Percentiles rank a stretch among this genome's conserved stretches.
These are phyloP conservation scores for Drosophila hydei DNA, from an alignment of 1,140 invertebrate species.

Conservation along the genomic window DNA sequence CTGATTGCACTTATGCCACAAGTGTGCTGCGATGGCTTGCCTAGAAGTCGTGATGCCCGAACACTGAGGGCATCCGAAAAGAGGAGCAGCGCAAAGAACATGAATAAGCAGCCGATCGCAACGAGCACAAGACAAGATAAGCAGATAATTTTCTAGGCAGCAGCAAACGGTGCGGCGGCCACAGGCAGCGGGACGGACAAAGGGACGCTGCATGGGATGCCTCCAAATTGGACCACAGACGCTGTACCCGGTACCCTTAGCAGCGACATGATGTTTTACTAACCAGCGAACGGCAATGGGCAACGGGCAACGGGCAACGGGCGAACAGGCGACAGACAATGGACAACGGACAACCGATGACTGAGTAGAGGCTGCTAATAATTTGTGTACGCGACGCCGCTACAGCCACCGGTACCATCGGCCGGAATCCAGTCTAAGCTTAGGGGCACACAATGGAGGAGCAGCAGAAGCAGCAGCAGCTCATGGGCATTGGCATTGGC, in stretches of 20 bases:
- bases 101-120: constrained; percentile 81
- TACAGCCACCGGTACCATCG: constrained; percentile 23
- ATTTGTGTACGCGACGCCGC: constrained; percentile 73
- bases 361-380: constrained; percentile 67
- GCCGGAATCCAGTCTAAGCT: constrained; percentile 9
- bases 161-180: constrained; percentile 37
- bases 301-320: constrained; percentile 28
- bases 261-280: constrained; percentile 80
- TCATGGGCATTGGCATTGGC: constrained; percentile 7
- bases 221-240: constrained; percentile 80
- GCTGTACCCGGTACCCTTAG: constrained; percentile 73
- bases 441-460: constrained; percentile 10
- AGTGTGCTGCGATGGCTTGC: constrained; percentile 16
- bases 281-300: constrained; percentile 59
- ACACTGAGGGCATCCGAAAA: constrained; percentile 28
- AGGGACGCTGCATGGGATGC: constrained; percentile 35
- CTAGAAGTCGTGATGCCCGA: constrained; percentile 23
- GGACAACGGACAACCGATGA: constrained; percentile 27
- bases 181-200: constrained; percentile 41
- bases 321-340: neutral
- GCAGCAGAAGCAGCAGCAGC: neutral
- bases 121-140: constrained; percentile 81
- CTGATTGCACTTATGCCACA: constrained; percentile 3
- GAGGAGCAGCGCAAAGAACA: constrained; percentile 62
- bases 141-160: constrained; percentile 82